Percentiles rank a stretch among this genome's conserved stretches.
Conservation (phyloP, 2,888 invertebrate species). For the Flexamia atlantica region DNA sequence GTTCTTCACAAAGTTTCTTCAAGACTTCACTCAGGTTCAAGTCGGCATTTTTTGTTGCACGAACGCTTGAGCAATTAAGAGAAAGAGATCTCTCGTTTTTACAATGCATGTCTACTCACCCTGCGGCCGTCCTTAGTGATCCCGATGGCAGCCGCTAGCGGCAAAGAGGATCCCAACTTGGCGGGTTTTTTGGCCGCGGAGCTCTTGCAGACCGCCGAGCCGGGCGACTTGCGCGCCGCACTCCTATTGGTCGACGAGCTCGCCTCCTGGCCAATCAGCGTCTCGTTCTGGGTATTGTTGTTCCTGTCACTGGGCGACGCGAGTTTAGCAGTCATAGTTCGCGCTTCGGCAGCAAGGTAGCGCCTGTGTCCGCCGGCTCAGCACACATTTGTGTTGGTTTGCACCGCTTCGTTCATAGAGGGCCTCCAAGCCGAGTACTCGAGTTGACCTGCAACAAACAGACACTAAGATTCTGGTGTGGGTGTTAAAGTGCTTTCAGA, state of each 20-base stretch:
- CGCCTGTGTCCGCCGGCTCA: constrained; percentile 22
- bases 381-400: constrained; percentile 1
- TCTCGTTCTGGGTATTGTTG: constrained; percentile 60
- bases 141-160: constrained; percentile 35
- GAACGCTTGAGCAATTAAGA: too few relatives aligned
- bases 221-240: not conserved
- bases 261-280: constrained; percentile 19
- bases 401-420: constrained; percentile 3
- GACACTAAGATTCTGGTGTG: too few relatives aligned
- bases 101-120: too few relatives aligned
- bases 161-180: constrained; percentile 52
- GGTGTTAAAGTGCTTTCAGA: too few relatives aligned
- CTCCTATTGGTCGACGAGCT: constrained; percentile 42
- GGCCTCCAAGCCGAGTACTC: not conserved
- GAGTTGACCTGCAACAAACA: too few relatives aligned
- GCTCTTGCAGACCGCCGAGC: constrained; percentile 40
- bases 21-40: too few relatives aligned
- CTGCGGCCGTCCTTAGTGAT: constrained; percentile 67
- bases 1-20: too few relatives aligned
- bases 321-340: constrained; percentile 63
- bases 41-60: too few relatives aligned
- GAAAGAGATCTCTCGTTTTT: too few relatives aligned
- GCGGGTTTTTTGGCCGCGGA: constrained; percentile 48
- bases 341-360: constrained; percentile 43
- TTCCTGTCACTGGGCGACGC: constrained; percentile 60